Evolutionary conservation across 1,140 invertebrate species (phyloP), one percentile per base, ranked within the genome.

Genomic region (Apis dorsata): DNA sequence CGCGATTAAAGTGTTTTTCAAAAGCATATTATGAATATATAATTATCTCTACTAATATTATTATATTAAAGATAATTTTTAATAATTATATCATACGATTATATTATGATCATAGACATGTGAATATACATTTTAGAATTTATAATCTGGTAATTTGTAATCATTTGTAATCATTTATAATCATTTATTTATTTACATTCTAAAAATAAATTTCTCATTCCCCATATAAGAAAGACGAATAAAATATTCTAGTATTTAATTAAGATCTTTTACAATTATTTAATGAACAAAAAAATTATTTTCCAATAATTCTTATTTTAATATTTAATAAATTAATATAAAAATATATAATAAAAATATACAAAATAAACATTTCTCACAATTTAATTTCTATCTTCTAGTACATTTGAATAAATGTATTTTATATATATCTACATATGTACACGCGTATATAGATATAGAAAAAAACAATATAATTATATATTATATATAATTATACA

Each of bases 1-100:
- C 60, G 59, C 69, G 78, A 80, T 80, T 80, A 72, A 24, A n/a
- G 24, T 17, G 63, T 28, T 44, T 51, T 70, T 9, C 17, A 66
- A 28, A 62, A 11, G 4, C 21, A 49, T 44, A 13, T 74, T 60
- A 12, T 9, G 1, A 60, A 63, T 24, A 63, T 12, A 8, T 51
- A 1, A n/a, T 60, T 44, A 44, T 10, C 21, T 13, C 1, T n/a
- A 28, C 21, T 28, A 10, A 21, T 60, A 11, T 60, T 60, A 60
- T n/a, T 15, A 15, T 21, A 11, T 8, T n/a, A 8, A 17, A 60
- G 9, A 60, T 21, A 60, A 7, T 44, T 44, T 60, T 21, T 60
- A 8, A 9, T n/a, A 60, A 60, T n/a, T 21, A 8, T 21, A 21
- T 9, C 10, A 11, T 9, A 60, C 2, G 34, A 44, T 44, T 44